Evolutionary conservation across 2,113 vertebrate genomes (phyloP), one percentile per base, ranked within the genome.

Genomic region (Callaeas wilsoni): DNA sequence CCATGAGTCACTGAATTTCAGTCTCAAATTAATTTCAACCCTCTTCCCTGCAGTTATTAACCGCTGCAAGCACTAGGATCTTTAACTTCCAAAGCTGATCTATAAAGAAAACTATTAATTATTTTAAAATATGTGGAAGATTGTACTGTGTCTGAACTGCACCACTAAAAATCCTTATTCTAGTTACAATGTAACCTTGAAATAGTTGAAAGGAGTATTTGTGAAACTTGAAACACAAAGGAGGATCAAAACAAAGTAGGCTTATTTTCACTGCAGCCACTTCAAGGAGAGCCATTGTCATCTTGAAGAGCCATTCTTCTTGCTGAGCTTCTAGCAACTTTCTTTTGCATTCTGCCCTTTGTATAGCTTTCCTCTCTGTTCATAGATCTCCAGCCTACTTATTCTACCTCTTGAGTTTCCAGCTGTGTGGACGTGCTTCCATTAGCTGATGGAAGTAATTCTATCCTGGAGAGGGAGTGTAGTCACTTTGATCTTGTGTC

Each of bases 251-350:
- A 97, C 93, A 97, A 97, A 93, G 91, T 64, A 81, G 41, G 49
- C 80, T 93, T 95, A 47, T 96, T 92, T 90, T 90, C 47, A 41
- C 44, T 89, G 39, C 56, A 81, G 69, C 25, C 15, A 16, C 64
- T 93, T 96, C 55, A 75, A 70, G 90, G 52, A 81, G 49, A 78
- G 69, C 52, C 56, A 75, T 68, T 93, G 86, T 94, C 39, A 21
- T 94, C 69, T 81, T 94, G 65, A 77, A 95, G 93, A 90, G 93
- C 86, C n/a, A 22, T 94, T 95, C 93, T 96, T 92, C 63, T 82
- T 87, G 83, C 74, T 62, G 19, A 91, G 89, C 77, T 93, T 70
- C 91, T 94, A 94, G 84, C 32, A 91, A 65, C 77, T 95, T 95
- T 82, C 42, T 79, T 65, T 78, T 94, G 65, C 80, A 33, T 79